Evolutionary conservation across 2,888 invertebrate genomes (phyloP), one percentile per base, ranked within the genome.

Genomic region (Eilema depressum): DNA sequence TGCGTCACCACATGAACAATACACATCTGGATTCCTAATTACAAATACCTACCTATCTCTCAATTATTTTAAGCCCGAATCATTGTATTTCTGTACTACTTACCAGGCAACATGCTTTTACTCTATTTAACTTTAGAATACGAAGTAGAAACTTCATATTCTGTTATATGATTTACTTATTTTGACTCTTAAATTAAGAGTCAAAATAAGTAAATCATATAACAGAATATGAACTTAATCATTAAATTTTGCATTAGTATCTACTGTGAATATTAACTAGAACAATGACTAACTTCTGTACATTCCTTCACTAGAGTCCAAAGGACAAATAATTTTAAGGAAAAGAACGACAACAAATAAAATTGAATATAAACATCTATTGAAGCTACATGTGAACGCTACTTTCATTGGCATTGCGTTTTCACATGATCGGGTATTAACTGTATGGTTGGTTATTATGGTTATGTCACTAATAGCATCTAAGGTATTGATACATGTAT

Each of bases 1-100:
- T 90, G 89, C 87, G 91, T 91, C 91, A 90, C 79, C 76, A 73
- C 61, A 74, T 68, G 74, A 76, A 77, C 81, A 80, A 81, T 81
- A 68, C 69, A 78, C 83, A 83, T 84, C 79, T 85, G 83, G 81
- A 74, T 71, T 69, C 60, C 71, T 76, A 69, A 70, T 77, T 74
- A 68, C 66, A 60, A 71, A 30, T 63, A 66, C 23, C 41, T 63
- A 66, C 20, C 28, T 47, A 63, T 60, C 25, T 71, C 56, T 66
- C 33, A 20, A 41, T 60, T 62, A 25, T 57, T 65, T 56, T 62
- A 7, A 26, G 37, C 53, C 14, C 37, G 25, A 60, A 60, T 47
- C 23, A 53, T 20, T 47, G 25, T 23, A 62, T 37, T 23, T 23
- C 14, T 63, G 25, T 56, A 25, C 8, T 33, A 25, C 33, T 12